Evolutionary conservation across 2,888 invertebrate species (phyloP), one percentile per base, ranked within the genome.

Genomic region (Hemicrepidius hirtus): DNA sequence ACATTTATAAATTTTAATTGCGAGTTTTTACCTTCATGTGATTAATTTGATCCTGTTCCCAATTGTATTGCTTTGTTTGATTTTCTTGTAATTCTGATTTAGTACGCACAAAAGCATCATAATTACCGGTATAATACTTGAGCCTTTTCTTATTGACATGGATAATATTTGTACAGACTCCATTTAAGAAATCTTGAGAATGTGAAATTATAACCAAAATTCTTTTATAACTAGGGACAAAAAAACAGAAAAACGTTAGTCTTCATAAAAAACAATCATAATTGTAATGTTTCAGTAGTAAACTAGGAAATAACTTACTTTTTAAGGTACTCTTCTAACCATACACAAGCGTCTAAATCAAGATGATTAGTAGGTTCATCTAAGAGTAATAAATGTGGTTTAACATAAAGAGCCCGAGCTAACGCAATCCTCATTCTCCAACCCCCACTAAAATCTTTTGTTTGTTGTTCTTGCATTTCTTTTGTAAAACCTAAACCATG

Each of bases 341-440:
- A 99, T 53, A 99, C 99, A 85, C 99, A 99, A 69, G 99, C 99
- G 84, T 99, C 98, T 79, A 99, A 90, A 90, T 99, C 99, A 76
- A 99, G 91, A 87, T 99, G 99, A 88, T 99, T 99, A 10, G 99
- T 99, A 3, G 99, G 99, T 88, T 99, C 99, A 86, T 99, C 99
- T 40, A 99, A 90, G 81, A 99, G 88, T 77, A 99, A 88, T 71
- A 99, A 88, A 83, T 99, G 99, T 0, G 99, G 99, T 86, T 99
- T 99, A 53, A 99, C 94, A 86, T 98, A 99, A 41, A 99, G 88
- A 0, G 99, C 99, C 80, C 98, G 92, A 4, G 98, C 99, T 69
- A 99, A 88, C 0, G 98, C 99, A 76, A 99, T 98, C 79, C 99
- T 91, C 99, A 99, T 99, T 73, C 99, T 92, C 99, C 99, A 99